A percentile compares a stretch with the other conserved stretches of the same genome.
Conservation (phyloP, 2,113 vertebrate genomes). For the Cromileptes altivelis region DNA sequence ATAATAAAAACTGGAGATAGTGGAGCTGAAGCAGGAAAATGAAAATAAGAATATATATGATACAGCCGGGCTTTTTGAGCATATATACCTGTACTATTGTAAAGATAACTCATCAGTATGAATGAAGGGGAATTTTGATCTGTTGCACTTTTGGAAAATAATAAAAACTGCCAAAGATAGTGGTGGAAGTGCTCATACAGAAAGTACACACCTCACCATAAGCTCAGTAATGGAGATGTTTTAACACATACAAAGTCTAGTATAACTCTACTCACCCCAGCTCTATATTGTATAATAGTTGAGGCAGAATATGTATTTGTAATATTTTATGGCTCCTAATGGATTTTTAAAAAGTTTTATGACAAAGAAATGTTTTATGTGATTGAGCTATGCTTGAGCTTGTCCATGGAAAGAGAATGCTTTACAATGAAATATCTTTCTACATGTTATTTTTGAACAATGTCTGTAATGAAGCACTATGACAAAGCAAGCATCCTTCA, state of each 20-base stretch:
- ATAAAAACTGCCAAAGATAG: slow-evolving; percentile 79
- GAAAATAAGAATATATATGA: neutral
- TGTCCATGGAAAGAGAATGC: slow-evolving; percentile 56
- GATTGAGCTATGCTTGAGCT: slow-evolving; percentile 57
- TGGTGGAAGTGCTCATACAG: slow-evolving; percentile 47
- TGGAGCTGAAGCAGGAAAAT: neutral
- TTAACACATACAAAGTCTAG: slow-evolving; percentile 36
- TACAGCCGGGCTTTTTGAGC: neutral
- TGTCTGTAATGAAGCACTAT: slow-evolving; percentile 55
- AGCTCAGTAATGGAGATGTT: slow-evolving; percentile 28
- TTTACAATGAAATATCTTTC: slow-evolving; percentile 59
- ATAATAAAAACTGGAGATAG: neutral
- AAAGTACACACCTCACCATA: slow-evolving; percentile 39
- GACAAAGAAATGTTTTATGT: slow-evolving; percentile 63
- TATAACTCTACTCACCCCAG: slow-evolving; percentile 11
- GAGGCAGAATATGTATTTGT: slow-evolving; percentile 52
- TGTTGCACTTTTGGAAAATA: slow-evolving; percentile 65
- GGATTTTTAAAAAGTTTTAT: slow-evolving; percentile 60
- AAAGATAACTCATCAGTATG: neutral
- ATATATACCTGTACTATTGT: neutral
- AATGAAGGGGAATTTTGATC: slow-evolving; percentile 30
- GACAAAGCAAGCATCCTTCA: slow-evolving; percentile 13
- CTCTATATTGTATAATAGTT: slow-evolving; percentile 60
- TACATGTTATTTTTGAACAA: slow-evolving; percentile 60
- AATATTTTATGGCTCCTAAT: slow-evolving; percentile 62